Conservation (phyloP, 2,888 invertebrate genomes). For the Tridacna crocea region DNA sequence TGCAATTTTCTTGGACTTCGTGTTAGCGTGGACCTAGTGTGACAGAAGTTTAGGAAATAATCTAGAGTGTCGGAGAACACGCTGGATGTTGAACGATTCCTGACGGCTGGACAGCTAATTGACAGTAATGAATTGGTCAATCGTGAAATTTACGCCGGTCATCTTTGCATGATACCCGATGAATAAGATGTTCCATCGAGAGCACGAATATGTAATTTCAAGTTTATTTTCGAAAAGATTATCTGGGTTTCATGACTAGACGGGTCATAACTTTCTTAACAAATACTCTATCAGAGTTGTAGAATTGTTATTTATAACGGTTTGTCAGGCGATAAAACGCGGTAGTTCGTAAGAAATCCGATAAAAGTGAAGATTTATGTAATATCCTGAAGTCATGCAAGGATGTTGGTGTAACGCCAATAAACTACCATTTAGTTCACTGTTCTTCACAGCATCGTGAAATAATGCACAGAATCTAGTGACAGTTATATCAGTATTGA, state of each 20-base stretch:
- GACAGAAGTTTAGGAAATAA: no score
- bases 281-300: background rate
- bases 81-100: no score
- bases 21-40: no score
- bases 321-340: conserved; percentile 2
- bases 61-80: no score
- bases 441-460: conserved; percentile 7
- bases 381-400: conserved; percentile 17
- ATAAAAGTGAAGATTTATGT: background rate
- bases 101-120: no score
- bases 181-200: no score
- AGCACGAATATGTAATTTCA: no score
- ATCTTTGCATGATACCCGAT: no score
- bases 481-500: conserved; percentile 10
- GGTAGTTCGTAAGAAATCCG: background rate
- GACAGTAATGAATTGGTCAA: no score
- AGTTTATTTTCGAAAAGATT: background rate
- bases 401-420: background rate
- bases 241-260: background rate
- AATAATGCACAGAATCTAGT: conserved; percentile 4
- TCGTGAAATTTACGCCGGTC: no score
- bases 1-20: no score
- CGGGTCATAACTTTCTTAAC: background rate
- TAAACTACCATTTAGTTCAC: conserved; percentile 18
- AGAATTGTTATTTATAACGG: background rate